phyloP scores from a whole-genome alignment of 1,140 invertebrate species.

The Cydia splendana region DNA sequence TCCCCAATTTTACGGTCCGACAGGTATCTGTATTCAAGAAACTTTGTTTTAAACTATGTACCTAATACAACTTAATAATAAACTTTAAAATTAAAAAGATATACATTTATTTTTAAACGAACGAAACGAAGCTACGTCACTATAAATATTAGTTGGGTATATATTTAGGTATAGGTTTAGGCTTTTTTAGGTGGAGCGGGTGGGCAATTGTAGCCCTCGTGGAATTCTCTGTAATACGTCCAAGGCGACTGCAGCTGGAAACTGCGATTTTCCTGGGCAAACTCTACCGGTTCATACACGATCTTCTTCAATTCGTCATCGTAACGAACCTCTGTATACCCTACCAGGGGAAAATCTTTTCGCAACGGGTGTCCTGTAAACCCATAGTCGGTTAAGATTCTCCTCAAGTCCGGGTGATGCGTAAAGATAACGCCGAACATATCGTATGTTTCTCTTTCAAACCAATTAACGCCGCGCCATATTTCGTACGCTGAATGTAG shows the following conservation, averaged over 20 bases:
- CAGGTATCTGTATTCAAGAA: too few relatives aligned
- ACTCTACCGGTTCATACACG: conserved; percentile 75
- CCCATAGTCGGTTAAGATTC: conserved; percentile 76
- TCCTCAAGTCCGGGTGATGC: conserved; percentile 75
- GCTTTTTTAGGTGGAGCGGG: conserved; percentile 40
- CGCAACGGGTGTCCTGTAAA: conserved; percentile 73
- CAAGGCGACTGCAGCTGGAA: conserved; percentile 68
- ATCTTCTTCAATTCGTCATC: conserved; percentile 76
- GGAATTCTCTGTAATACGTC: conserved; percentile 65
- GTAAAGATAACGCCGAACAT: conserved; percentile 75
- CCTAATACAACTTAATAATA: too few relatives aligned
- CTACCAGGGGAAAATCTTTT: conserved; percentile 74
- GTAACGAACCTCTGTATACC: conserved; percentile 72
- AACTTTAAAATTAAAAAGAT: background rate
- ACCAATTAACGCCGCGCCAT: conserved; percentile 68
- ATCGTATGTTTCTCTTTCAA: conserved; percentile 75
- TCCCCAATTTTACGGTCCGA: too few relatives aligned
- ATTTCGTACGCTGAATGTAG: conserved; percentile 65
- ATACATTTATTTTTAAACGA: background rate
- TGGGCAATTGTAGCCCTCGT: conserved; percentile 57
- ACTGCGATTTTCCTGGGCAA: conserved; percentile 64
- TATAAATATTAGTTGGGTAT: background rate
- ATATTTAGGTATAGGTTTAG: background rate
- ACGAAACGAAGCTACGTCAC: background rate
- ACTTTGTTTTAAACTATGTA: too few relatives aligned